Evolutionary conservation across 2,113 vertebrate species (phyloP), one percentile per base, ranked within the genome.

Genomic region (Brachyhypopomus occidentalis): DNA sequence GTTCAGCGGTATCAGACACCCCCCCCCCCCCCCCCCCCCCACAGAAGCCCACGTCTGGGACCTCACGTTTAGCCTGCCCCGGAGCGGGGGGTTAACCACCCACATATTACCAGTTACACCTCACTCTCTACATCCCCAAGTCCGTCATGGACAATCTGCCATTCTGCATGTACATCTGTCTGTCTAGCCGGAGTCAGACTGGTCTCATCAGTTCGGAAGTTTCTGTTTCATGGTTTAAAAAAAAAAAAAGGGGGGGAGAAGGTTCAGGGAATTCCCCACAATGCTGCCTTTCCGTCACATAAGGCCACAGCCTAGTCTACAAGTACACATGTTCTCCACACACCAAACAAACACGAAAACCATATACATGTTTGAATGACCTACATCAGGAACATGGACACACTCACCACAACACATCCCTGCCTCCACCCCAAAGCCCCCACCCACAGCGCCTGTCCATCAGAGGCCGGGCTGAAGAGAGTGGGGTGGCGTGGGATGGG

Each of bases 1-100:
- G 95, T 95, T 94, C 94, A 93, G 93, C 90, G 78, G 91, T 94
- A 93, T 97, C 95, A 96, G 94, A 87, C 88, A 87, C 90, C 87
- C 45, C 88, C 90, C 87, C 12, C 45, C 45, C 88, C 90, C 90
- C 87, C 45, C 88, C 90, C 87, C 12, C 45, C 45, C 88, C 90
- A n/a, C n/a, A n/a, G 86, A 90, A 92, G 91, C 90, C 93, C 89
- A 91, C 60, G 77, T 72, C 67, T 62, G 20, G 60, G 76, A 78
- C 79, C 78, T 77, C 76, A 78, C 62, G 71, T 81, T 82, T 79
- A 82, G 25, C 72, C 72, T 72, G 25, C 83, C 72, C 84, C 58
- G 91, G 91, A 90, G 62, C 58, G 62, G 72, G 52, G n/a, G 52
- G 80, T n/a, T 38, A 23, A 52, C 23, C 45, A 55, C 20, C 30